A percentile compares a stretch with the other conserved stretches of the same genome.
These are phyloP conservation scores for Ondatra zibethicus DNA, from an alignment of 2,113 vertebrate genomes.

Conservation along the genomic window DNA sequence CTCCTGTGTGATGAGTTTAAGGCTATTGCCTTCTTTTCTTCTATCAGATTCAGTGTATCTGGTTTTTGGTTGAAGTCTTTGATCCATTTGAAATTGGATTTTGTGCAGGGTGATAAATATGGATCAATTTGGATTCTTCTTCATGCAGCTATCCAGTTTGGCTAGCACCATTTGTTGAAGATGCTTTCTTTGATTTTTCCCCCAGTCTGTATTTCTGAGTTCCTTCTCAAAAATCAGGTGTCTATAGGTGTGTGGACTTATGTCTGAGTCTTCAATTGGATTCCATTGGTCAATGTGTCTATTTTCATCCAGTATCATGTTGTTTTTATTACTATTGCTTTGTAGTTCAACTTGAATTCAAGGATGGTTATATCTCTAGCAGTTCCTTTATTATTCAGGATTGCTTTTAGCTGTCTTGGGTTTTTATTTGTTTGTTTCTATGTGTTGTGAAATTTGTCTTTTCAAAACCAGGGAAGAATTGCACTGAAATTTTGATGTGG, in stretches of 20 bases:
- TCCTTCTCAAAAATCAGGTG: neutral
- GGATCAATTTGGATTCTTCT: neutral
- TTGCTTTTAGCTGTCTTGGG: neutral
- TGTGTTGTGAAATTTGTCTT: neutral
- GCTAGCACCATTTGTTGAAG: neutral
- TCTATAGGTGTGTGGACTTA: neutral
- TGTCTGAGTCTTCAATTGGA: neutral
- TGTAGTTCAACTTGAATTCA: neutral
- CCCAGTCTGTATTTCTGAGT: neutral
- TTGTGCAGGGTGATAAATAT: neutral
- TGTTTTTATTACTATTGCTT: neutral
- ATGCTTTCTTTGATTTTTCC: neutral
- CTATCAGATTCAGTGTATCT: neutral
- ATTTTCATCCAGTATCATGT: neutral
- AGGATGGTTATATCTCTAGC: neutral
- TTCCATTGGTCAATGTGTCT: neutral
- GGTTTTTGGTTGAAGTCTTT: neutral
- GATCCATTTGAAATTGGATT: neutral
- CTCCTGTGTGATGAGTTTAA: neutral
- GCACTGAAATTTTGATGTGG: neutral
- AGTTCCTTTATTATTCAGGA: neutral
- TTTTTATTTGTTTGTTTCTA: neutral
- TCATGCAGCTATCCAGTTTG: neutral
- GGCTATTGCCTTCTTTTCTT: neutral
- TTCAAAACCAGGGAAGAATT: neutral